These are phyloP conservation scores for Gobionotothen gibberifrons DNA, from an alignment of 2,797 vertebrate genomes.

Conservation along the genomic window DNA sequence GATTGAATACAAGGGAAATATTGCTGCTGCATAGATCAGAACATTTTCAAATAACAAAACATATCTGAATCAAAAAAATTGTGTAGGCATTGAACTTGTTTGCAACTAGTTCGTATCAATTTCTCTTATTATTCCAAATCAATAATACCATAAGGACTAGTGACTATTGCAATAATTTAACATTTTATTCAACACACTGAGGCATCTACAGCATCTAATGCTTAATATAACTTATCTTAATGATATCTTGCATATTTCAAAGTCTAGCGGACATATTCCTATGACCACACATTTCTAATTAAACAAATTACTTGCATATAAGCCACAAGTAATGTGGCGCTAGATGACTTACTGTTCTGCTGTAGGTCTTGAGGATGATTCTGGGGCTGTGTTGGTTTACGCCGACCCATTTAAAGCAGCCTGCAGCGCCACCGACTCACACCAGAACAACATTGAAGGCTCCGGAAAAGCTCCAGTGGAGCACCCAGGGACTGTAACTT, in stretches of 20 bases:
- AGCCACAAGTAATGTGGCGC: constrained; percentile 29
- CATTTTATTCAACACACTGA: neutral
- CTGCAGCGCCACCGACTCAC: constrained; percentile 54
- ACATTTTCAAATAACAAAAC: neutral
- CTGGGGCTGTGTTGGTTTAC: constrained; percentile 40
- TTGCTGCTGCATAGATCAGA: neutral
- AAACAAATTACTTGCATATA: constrained; percentile 27
- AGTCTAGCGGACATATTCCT: constrained; percentile 17
- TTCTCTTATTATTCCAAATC: neutral
- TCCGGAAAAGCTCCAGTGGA: constrained; percentile 52
- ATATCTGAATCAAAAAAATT: neutral
- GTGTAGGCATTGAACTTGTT: neutral
- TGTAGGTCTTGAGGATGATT: constrained; percentile 52
- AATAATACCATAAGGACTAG: neutral
- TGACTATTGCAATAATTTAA: neutral
- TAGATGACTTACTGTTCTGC: constrained; percentile 60
- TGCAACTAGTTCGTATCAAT: neutral
- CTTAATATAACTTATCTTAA: constrained; percentile 7
- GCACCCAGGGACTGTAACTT: constrained; percentile 28
- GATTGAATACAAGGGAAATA: neutral
- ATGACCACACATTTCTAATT: constrained; percentile 27
- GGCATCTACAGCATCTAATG: neutral
- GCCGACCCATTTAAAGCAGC: constrained; percentile 66
- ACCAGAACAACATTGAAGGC: constrained; percentile 50
- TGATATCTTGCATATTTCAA: constrained; percentile 3